These are phyloP conservation scores for Psittacara wagleri DNA, from an alignment of 2,113 vertebrate species.

Conservation along the genomic window DNA sequence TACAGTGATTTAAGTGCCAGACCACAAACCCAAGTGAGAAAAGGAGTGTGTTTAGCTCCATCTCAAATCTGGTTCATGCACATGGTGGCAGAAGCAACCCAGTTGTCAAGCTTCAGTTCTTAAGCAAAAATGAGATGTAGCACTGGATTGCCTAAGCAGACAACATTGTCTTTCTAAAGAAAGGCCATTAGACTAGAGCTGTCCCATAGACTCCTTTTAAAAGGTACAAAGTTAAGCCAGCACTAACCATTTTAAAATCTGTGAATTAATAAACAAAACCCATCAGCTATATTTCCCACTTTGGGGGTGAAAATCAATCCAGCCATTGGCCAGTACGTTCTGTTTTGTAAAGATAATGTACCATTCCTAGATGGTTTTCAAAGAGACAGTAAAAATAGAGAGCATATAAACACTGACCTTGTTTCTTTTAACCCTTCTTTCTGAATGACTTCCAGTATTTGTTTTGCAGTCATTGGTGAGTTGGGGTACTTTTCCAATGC, in stretches of 20 bases:
- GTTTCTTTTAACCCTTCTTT: conserved; percentile 89
- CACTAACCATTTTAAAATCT: neutral
- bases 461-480: conserved; percentile 87
- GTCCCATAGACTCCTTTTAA: neutral
- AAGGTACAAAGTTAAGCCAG: neutral
- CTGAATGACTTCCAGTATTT: conserved; percentile 88
- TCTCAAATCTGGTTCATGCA: neutral
- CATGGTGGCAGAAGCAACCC: neutral
- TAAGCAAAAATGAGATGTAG: neutral
- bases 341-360: neutral
- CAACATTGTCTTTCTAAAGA: neutral
- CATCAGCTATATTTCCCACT: neutral
- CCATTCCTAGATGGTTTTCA: neutral
- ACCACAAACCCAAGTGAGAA: neutral
- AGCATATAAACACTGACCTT: conserved; percentile 76
- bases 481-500: conserved; percentile 86
- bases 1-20: neutral
- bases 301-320: neutral
- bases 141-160: neutral
- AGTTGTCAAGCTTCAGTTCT: neutral
- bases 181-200: neutral
- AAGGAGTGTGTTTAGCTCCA: neutral
- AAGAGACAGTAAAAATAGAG: neutral
- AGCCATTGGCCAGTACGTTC: neutral
- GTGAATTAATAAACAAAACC: neutral